Evolutionary conservation across 1,140 invertebrate genomes (phyloP).

Genomic region (Acromyrmex heyeri): DNA sequence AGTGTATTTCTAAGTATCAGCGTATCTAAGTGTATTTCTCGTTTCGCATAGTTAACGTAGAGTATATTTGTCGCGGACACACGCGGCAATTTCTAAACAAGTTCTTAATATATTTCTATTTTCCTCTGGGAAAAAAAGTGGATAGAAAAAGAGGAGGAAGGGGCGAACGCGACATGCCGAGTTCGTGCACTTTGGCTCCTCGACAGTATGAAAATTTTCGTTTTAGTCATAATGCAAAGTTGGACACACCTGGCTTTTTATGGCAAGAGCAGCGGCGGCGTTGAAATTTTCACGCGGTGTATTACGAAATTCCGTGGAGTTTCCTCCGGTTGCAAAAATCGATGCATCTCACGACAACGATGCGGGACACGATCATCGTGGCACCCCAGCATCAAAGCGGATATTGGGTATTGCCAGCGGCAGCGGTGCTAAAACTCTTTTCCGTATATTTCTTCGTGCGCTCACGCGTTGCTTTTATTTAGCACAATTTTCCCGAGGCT

Average conservation of each 20-base stretch:
- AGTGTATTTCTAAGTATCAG: slow-evolving; percentile 1
- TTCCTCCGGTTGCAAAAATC: slow-evolving; percentile 38
- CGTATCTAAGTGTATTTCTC: background rate
- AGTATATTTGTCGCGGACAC: slow-evolving; percentile 16
- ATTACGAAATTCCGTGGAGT: slow-evolving; percentile 51
- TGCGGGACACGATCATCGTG: slow-evolving; percentile 14
- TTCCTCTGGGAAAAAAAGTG: background rate
- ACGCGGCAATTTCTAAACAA: slow-evolving; percentile 2
- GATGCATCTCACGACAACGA: slow-evolving; percentile 44
- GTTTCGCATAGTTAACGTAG: background rate
- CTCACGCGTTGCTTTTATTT: slow-evolving; percentile 62
- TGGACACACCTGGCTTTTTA: slow-evolving; percentile 51
- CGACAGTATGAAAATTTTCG: slow-evolving; percentile 48
- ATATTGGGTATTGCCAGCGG: slow-evolving; percentile 60
- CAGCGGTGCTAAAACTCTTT: slow-evolving; percentile 16
- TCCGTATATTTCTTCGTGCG: slow-evolving; percentile 40
- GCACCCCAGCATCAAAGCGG: slow-evolving; percentile 53
- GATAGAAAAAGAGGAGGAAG: background rate
- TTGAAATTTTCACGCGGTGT: slow-evolving; percentile 62
- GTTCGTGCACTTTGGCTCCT: slow-evolving; percentile 35
- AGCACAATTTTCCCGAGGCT: background rate
- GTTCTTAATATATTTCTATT: slow-evolving; percentile 24
- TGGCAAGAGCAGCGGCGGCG: background rate
- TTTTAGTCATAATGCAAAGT: slow-evolving; percentile 53
- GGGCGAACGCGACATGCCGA: background rate